These are phyloP conservation scores for Hymenopus coronatus DNA, from an alignment of 2,888 invertebrate species.

Conservation along the genomic window DNA sequence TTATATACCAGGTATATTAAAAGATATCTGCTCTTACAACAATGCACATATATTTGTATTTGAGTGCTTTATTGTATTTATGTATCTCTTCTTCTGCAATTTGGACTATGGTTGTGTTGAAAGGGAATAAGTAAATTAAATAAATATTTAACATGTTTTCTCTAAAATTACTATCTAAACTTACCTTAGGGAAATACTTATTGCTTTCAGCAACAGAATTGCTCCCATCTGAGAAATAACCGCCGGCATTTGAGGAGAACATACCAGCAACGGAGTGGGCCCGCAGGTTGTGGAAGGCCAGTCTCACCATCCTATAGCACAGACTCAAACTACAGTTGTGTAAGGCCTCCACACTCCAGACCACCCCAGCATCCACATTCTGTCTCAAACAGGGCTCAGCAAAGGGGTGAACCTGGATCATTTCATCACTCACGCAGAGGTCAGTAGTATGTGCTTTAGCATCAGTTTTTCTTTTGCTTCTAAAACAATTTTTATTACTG, in stretches of 20 bases:
- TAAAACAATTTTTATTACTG: too few species aligned
- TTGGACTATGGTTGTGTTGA: too few species aligned
- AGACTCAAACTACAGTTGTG: slow-evolving; percentile 31
- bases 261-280: not conserved
- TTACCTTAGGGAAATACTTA: too few species aligned
- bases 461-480: too few species aligned
- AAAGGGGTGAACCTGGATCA: not conserved
- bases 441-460: not conserved
- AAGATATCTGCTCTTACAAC: too few species aligned
- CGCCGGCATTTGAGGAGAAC: slow-evolving; percentile 1
- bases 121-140: too few species aligned
- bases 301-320: slow-evolving; percentile 32
- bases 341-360: slow-evolving; percentile 16
- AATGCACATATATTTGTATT: too few species aligned
- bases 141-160: too few species aligned
- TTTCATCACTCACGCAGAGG: slow-evolving; percentile 1
- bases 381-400: not conserved
- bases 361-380: not conserved
- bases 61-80: too few species aligned
- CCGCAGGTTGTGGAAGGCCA: slow-evolving; percentile 11
- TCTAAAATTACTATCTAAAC: too few species aligned
- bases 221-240: slow-evolving; percentile 5
- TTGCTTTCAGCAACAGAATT: not conserved
- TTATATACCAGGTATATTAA: too few species aligned
- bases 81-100: too few species aligned